These are phyloP conservation scores for Ips typographus DNA, from an alignment of 1,140 invertebrate genomes.

Conservation along the genomic window DNA sequence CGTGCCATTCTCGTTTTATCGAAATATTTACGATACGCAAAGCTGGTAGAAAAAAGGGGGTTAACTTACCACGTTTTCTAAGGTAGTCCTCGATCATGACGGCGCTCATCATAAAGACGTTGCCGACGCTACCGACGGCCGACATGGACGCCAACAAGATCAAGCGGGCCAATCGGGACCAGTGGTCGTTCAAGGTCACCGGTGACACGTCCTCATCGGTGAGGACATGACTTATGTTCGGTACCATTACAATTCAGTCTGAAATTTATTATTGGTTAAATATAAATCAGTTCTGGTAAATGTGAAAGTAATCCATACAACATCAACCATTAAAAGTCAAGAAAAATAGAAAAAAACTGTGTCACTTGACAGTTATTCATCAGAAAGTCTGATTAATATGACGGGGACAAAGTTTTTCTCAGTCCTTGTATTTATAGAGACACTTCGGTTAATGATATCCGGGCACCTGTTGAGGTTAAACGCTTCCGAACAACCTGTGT, in stretches of 20 bases:
- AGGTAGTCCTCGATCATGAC: constrained; percentile 74
- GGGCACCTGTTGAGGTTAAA: too few relatives aligned
- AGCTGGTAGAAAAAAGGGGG: neutral
- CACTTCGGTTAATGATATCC: too few relatives aligned
- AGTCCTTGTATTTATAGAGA: too few relatives aligned
- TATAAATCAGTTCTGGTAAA: too few relatives aligned
- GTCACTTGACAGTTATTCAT: neutral
- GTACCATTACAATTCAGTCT: constrained; percentile 25
- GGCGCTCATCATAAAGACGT: constrained; percentile 75
- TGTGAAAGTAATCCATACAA: too few relatives aligned
- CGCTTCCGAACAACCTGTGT: too few relatives aligned
- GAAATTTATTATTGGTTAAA: too few relatives aligned
- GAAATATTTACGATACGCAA: neutral
- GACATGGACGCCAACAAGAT: constrained; percentile 66
- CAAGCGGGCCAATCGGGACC: constrained; percentile 68
- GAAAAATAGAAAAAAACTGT: neutral
- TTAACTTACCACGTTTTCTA: constrained; percentile 63
- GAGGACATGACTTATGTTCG: constrained; percentile 41
- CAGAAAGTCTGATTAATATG: too few relatives aligned
- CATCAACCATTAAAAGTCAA: neutral
- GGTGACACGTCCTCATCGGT: constrained; percentile 55
- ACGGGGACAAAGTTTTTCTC: too few relatives aligned
- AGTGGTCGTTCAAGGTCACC: constrained; percentile 65
- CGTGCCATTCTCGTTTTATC: too few relatives aligned
- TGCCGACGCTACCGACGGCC: constrained; percentile 69